These are phyloP conservation scores for Aplodontia rufa DNA, from an alignment of 2,113 vertebrate species.

Conservation along the genomic window DNA sequence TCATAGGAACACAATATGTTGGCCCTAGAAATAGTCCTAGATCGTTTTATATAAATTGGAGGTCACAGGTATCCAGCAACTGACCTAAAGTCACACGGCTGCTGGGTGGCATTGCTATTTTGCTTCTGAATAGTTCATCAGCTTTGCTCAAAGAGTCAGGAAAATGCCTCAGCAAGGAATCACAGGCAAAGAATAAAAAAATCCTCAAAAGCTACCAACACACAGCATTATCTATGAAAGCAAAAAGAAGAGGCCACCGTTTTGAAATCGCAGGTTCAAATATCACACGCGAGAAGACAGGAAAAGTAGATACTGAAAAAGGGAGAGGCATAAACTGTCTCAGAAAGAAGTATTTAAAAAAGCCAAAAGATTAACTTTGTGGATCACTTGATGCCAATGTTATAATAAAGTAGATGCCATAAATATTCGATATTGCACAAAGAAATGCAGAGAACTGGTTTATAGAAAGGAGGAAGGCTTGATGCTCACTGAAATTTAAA, in stretches of 20 bases:
- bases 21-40: neutral
- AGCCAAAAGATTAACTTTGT: neutral
- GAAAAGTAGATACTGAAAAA: neutral
- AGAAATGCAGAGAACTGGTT: slow-evolving; percentile 23
- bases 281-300: neutral
- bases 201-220: neutral
- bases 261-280: neutral
- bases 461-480: slow-evolving; percentile 15
- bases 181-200: neutral
- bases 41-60: neutral
- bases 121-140: neutral
- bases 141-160: neutral
- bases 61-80: neutral
- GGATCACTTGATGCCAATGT: slow-evolving; percentile 29
- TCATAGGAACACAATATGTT: neutral
- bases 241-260: neutral
- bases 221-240: neutral
- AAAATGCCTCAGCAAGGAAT: neutral
- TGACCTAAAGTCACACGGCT: neutral
- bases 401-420: slow-evolving; percentile 30
- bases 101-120: neutral
- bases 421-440: slow-evolving; percentile 42
- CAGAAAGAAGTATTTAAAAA: neutral
- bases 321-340: neutral
- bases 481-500: slow-evolving; percentile 31